These are phyloP conservation scores for Neopipo cinnamomea DNA, from an alignment of 2,113 vertebrate genomes.

Conservation along the genomic window DNA sequence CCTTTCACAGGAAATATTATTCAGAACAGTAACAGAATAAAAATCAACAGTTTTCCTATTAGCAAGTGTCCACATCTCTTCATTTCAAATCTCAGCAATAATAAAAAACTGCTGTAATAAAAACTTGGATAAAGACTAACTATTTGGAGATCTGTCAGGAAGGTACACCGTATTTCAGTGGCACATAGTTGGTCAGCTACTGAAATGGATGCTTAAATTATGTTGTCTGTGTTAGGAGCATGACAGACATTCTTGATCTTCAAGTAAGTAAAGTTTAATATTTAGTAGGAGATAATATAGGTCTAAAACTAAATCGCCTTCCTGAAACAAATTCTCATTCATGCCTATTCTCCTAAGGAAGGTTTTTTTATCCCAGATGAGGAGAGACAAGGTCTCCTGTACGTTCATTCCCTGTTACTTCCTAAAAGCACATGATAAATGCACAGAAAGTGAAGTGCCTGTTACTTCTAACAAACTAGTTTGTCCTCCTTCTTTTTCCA, in stretches of 20 bases:
- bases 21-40: slow-evolving; percentile 32
- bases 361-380: background rate
- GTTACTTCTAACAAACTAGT: background rate
- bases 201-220: background rate
- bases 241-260: background rate
- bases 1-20: slow-evolving; percentile 17
- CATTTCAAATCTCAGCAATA: background rate
- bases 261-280: background rate
- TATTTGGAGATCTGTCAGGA: background rate
- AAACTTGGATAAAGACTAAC: background rate
- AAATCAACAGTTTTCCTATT: background rate
- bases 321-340: background rate
- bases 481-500: background rate
- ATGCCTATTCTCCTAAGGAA: background rate
- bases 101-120: background rate
- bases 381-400: background rate
- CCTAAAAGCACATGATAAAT: background rate
- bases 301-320: background rate
- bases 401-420: background rate
- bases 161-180: background rate
- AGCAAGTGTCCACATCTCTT: background rate
- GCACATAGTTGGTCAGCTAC: background rate
- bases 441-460: background rate
- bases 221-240: background rate
- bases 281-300: background rate